phyloP scores from a whole-genome alignment of 2,113 vertebrate genomes.

The Axis porcinus region DNA sequence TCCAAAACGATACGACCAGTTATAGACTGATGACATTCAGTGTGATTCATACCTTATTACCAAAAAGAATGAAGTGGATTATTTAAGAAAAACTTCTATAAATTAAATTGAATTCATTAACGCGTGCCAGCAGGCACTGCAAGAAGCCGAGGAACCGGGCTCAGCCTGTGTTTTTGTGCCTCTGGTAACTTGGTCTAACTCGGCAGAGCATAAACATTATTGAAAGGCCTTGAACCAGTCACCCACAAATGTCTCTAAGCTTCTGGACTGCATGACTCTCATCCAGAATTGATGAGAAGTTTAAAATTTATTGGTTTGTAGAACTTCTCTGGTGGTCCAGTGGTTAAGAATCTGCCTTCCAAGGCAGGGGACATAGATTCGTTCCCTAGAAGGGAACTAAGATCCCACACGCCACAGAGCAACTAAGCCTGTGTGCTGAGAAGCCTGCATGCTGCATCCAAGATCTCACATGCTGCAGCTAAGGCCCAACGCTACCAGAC shows the following conservation, averaged over 20 bases:
- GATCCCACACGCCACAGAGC: background rate
- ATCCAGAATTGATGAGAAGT: background rate
- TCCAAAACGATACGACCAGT: conserved; percentile 29
- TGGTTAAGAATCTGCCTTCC: background rate
- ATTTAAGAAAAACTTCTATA: conserved; percentile 8
- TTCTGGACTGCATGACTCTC: background rate
- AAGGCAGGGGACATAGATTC: background rate
- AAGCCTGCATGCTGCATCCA: background rate
- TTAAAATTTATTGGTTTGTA: background rate
- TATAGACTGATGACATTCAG: conserved; percentile 11
- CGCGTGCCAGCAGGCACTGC: background rate
- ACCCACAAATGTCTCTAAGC: background rate
- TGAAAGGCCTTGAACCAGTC: background rate
- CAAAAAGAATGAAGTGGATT: background rate
- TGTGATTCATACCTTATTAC: conserved; percentile 40
- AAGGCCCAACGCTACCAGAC: background rate
- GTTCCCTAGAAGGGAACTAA: background rate
- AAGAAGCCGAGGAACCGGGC: background rate
- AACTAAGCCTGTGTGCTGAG: background rate
- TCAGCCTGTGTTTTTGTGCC: background rate
- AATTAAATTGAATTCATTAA: conserved; percentile 31
- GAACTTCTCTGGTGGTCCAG: background rate
- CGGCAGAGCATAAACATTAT: background rate
- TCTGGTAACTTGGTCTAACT: background rate
- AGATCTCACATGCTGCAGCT: background rate